phyloP scores from a whole-genome alignment of 2,113 vertebrate genomes.

The Ptyas mucosa region DNA sequence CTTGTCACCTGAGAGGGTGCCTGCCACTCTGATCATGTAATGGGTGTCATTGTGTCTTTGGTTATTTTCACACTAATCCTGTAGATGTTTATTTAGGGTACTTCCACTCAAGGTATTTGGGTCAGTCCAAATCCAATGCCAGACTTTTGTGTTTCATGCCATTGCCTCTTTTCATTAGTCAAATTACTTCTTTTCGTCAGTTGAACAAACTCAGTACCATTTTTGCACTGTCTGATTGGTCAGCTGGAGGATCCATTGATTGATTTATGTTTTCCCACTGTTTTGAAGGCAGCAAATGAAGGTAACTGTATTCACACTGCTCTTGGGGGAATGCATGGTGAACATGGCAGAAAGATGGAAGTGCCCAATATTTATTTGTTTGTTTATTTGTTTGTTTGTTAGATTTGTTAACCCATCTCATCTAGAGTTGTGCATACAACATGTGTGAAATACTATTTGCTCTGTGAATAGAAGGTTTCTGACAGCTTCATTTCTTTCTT shows the following conservation, averaged over 20 bases:
- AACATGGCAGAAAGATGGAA: not conserved
- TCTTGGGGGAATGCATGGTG: not conserved
- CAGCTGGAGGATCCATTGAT: not conserved
- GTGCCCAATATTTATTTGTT: not conserved
- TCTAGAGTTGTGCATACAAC: not conserved
- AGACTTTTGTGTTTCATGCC: not conserved
- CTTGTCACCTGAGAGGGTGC: not conserved
- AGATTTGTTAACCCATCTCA: no score
- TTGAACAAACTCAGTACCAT: not conserved
- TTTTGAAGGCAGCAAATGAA: not conserved
- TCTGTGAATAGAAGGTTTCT: not conserved
- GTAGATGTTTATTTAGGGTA: not conserved
- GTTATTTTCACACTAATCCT: not conserved
- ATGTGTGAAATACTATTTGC: not conserved
- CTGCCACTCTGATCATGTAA: not conserved
- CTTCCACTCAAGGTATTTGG: not conserved
- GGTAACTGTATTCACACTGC: not conserved
- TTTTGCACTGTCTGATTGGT: not conserved
- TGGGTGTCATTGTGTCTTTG: not conserved
- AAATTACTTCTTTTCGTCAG: not conserved
- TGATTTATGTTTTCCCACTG: not conserved
- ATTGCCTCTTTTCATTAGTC: not conserved
- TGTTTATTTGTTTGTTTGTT: no score
- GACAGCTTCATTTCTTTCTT: not conserved
- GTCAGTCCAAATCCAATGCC: not conserved